phyloP scores from a whole-genome alignment of 2,888 invertebrate species.

The Agriopis aurantiaria region DNA sequence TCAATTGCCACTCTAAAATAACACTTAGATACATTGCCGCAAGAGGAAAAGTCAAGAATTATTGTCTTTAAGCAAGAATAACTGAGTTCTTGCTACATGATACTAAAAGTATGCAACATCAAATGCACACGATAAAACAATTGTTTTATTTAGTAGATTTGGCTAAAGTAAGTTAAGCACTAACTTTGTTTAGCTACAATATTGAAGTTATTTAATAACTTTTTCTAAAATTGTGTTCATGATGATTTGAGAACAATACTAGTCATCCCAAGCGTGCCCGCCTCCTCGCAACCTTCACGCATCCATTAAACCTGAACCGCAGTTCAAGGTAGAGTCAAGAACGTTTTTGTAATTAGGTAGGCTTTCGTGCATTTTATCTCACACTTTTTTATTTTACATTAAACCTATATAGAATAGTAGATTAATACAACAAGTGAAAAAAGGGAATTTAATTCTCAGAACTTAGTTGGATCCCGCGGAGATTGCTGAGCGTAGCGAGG shows the following conservation, averaged over 20 bases:
- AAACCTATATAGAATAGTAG: background rate
- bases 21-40: conserved; percentile 1
- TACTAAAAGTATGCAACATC: too few species aligned
- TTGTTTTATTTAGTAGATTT: too few species aligned
- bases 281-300: background rate
- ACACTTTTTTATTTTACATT: background rate
- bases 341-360: conserved; percentile 8
- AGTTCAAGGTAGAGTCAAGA: conserved; percentile 21
- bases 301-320: conserved; percentile 4
- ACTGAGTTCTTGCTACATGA: background rate
- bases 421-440: too few species aligned
- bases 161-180: too few species aligned
- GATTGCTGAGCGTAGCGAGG: too few species aligned
- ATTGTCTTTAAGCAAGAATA: background rate
- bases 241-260: background rate
- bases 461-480: too few species aligned
- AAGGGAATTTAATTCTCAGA: too few species aligned
- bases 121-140: background rate
- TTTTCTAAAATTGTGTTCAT: background rate
- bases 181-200: too few species aligned
- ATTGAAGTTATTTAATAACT: too few species aligned
- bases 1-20: conserved; percentile 10
- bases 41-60: conserved; percentile 5
- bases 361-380: conserved; percentile 6
- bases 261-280: background rate